These are phyloP conservation scores for Bucco capensis DNA, from an alignment of 2,113 vertebrate species.

Conservation along the genomic window DNA sequence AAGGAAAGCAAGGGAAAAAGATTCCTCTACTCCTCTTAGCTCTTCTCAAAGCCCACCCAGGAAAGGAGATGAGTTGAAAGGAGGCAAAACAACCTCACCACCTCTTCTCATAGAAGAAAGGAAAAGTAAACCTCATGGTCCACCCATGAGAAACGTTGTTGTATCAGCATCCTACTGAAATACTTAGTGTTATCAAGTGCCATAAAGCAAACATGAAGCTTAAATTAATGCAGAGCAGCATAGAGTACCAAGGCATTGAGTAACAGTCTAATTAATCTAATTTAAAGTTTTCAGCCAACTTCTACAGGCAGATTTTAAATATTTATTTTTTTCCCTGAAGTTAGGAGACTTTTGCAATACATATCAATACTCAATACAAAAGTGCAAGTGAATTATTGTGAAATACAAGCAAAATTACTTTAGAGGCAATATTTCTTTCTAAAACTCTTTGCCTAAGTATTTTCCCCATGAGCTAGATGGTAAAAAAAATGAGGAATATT, in stretches of 20 bases:
- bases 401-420: neutral
- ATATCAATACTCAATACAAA: neutral
- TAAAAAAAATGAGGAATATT: no score
- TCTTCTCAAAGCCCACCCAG: neutral
- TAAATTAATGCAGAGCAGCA: neutral
- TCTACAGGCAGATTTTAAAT: neutral
- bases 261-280: neutral
- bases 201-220: neutral
- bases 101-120: neutral
- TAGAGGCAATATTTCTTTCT: neutral
- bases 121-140: neutral
- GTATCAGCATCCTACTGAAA: no score
- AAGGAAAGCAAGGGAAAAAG: neutral
- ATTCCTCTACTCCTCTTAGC: neutral
- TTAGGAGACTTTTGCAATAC: neutral
- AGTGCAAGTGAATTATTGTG: neutral
- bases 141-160: neutral
- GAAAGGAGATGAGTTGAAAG: neutral
- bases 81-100: rapidly evolving
- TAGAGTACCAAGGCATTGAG: rapidly evolving
- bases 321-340: neutral
- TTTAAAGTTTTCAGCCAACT: neutral
- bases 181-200: neutral
- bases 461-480: neutral
- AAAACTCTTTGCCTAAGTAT: neutral